Evolutionary conservation across 2,888 invertebrate genomes (phyloP), one percentile per base, ranked within the genome.

Genomic region (Amphipyra berbera): DNA sequence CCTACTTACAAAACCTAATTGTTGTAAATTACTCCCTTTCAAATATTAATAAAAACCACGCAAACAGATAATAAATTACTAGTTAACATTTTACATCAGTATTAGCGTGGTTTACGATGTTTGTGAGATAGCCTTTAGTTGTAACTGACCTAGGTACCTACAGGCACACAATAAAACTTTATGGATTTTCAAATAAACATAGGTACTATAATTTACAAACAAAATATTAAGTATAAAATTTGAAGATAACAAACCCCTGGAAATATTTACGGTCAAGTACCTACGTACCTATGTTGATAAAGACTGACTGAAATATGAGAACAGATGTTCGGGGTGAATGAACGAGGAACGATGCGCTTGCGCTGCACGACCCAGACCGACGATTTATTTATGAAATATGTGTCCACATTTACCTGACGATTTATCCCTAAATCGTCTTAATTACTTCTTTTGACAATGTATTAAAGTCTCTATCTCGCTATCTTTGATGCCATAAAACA

Each of bases 281-380:
- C 83, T 71, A 78, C 77, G 85, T 83, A 83, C 82, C 83, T 71
- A 78, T 78, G 78, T 83, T 87, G 89, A 91, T 91, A 89, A 84
- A 88, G 84, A 82, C 87, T 82, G 88, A 89, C 89, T 90, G 87
- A 91, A 92, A 93, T 92, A 89, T 88, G 87, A 81, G 89, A 94
- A 91, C 94, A 95, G 94, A 95, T 94, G 94, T 90, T 90, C 73
- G 82, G 87, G 93, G 88, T 93, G 90, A 93, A 91, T 74, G 93
- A 90, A 88, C 91, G 86, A 68, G 61, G 68, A 69, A 79, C 78
- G 83, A 79, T 83, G 88, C 84, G 85, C 82, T 76, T 77, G 84
- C 83, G 85, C 77, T 81, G 76, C 81, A 74, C 79, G 81, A 79
- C 79, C 80, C 73, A 72, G 61, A 61, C 68, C 76, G 82, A 84